phyloP scores from a whole-genome alignment of 2,888 invertebrate species.

The Ephialtes manifestator region DNA sequence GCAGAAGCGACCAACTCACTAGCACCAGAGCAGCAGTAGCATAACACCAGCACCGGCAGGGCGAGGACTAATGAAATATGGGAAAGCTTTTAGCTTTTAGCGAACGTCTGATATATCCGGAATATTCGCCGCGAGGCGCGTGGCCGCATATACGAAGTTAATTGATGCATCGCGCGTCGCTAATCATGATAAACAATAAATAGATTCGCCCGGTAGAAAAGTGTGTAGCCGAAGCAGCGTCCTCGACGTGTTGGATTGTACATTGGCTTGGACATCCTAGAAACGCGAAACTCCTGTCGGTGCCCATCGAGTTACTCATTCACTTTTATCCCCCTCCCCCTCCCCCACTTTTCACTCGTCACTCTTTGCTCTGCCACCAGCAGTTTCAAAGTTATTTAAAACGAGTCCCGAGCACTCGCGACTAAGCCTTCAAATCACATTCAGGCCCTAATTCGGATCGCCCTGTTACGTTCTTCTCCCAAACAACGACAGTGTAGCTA shows the following conservation, averaged over 20 bases:
- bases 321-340: background rate
- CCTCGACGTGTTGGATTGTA: background rate
- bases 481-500: background rate
- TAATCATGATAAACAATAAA: slow-evolving; percentile 82
- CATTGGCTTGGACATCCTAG: slow-evolving; percentile 24
- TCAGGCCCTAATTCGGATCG: background rate
- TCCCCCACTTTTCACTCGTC: background rate
- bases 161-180: slow-evolving; percentile 81
- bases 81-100: slow-evolving; percentile 85
- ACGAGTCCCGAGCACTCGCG: slow-evolving; percentile 14
- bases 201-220: slow-evolving; percentile 73
- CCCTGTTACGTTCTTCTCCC: background rate
- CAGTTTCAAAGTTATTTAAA: slow-evolving; percentile 21
- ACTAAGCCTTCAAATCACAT: slow-evolving; percentile 17
- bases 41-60: slow-evolving; percentile 68
- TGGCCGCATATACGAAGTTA: slow-evolving; percentile 73
- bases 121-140: slow-evolving; percentile 73
- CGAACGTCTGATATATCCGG: slow-evolving; percentile 83
- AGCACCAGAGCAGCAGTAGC: slow-evolving; percentile 61
- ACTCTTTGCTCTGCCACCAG: background rate
- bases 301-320: slow-evolving; percentile 16
- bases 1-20: slow-evolving; percentile 34
- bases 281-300: slow-evolving; percentile 26
- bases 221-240: slow-evolving; percentile 24
- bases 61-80: slow-evolving; percentile 83